Percentiles rank a stretch among this genome's conserved stretches.
phyloP scores from a whole-genome alignment of 2,113 vertebrate genomes.

The Murina feae region DNA sequence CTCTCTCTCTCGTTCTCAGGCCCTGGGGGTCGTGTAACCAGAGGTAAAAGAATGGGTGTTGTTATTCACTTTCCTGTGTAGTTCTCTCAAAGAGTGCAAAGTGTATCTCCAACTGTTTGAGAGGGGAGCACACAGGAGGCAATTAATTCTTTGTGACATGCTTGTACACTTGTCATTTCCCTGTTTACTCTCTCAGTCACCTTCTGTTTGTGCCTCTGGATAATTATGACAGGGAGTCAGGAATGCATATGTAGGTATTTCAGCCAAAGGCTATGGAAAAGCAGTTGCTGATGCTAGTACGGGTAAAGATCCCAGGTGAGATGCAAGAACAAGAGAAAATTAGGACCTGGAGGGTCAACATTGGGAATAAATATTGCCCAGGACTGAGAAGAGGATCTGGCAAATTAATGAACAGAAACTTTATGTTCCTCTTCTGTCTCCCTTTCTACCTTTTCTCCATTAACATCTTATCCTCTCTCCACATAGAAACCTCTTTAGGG shows the following conservation, averaged over 20 bases:
- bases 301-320: not conserved
- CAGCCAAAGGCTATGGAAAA: not conserved
- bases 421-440: not conserved
- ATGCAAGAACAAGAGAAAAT: not conserved
- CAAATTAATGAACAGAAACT: not conserved
- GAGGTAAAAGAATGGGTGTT: not conserved
- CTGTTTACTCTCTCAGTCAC: not conserved
- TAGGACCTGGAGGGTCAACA: not conserved
- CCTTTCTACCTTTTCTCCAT: not conserved
- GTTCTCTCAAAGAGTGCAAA: not conserved
- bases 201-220: not conserved
- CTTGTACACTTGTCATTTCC: not conserved
- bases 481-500: not conserved
- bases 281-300: not conserved
- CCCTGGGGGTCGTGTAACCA: not conserved
- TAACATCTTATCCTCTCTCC: not conserved
- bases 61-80: not conserved
- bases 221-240: not conserved
- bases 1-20: not conserved
- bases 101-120: not conserved
- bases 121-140: not conserved
- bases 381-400: not conserved
- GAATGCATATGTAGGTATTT: not conserved
- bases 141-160: not conserved
- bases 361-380: not conserved